phyloP scores from a whole-genome alignment of 2,797 vertebrate species.

The Mallotus villosus region DNA sequence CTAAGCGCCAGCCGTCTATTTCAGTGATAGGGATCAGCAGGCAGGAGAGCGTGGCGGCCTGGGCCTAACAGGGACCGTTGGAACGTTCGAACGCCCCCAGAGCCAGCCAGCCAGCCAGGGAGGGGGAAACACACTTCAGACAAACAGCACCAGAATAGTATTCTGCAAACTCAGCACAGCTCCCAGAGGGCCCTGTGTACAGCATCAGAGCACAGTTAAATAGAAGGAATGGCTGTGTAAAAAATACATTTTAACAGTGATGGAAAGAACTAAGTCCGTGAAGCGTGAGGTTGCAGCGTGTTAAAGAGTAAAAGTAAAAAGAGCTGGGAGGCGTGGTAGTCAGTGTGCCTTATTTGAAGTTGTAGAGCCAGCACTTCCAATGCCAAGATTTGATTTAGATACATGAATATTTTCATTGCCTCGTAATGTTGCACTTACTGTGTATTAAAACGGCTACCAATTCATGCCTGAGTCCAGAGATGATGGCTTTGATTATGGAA shows the following conservation, averaged over 20 bases:
- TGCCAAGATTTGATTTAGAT: slow-evolving; percentile 3
- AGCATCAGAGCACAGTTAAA: neutral
- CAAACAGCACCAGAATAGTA: slow-evolving; percentile 5
- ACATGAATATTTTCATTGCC: slow-evolving; percentile 10
- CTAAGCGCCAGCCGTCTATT: slow-evolving; percentile 63
- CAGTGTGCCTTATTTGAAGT: neutral
- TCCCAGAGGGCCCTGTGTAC: neutral
- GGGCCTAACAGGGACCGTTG: slow-evolving; percentile 12
- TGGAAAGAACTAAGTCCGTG: slow-evolving; percentile 4
- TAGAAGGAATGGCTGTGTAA: slow-evolving; percentile 1
- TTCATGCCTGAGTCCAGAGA: slow-evolving; percentile 8
- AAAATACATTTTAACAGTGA: neutral
- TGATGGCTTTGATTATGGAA: slow-evolving; percentile 2
- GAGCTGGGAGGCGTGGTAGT: neutral
- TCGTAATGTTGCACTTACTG: neutral
- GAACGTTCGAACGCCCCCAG: slow-evolving; percentile 8
- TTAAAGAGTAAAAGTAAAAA: neutral
- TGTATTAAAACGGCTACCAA: neutral
- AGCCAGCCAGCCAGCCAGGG: slow-evolving; percentile 14
- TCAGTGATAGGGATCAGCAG: slow-evolving; percentile 68
- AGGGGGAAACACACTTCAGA: slow-evolving; percentile 9
- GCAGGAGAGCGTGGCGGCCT: slow-evolving; percentile 45
- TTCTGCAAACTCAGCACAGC: slow-evolving; percentile 6
- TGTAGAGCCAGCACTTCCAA: slow-evolving; percentile 1
- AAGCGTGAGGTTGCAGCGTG: neutral